phyloP scores from a whole-genome alignment of 2,888 invertebrate genomes.

The Heliothis peltigera region DNA sequence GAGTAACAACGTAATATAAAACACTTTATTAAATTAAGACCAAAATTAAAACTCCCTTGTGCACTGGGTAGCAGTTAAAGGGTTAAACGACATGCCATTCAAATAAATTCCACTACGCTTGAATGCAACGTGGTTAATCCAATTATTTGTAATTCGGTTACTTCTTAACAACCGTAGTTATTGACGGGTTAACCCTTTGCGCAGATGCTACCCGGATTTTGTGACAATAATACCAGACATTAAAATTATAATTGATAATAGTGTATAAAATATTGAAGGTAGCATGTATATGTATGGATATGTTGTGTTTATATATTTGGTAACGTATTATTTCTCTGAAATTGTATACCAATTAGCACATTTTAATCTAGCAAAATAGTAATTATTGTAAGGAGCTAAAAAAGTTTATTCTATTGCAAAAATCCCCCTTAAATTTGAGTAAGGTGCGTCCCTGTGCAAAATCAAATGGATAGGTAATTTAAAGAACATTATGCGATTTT shows the following conservation, averaged over 20 bases:
- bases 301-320: too few relatives aligned
- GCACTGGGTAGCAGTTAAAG: conserved; percentile 64
- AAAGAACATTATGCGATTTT: too few relatives aligned
- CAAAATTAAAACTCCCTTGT: conserved; percentile 62
- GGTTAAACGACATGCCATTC: conserved; percentile 82
- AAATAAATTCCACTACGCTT: conserved; percentile 81
- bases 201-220: conserved; percentile 73
- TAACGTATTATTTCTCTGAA: too few relatives aligned
- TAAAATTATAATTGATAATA: conserved; percentile 43
- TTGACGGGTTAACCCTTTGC: conserved; percentile 80
- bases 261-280: conserved; percentile 5
- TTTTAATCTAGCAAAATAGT: too few relatives aligned
- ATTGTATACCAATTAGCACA: too few relatives aligned
- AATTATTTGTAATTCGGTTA: conserved; percentile 82
- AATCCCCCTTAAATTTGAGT: too few relatives aligned
- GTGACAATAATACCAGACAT: conserved; percentile 46
- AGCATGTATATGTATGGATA: background rate
- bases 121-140: conserved; percentile 76
- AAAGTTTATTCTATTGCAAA: too few relatives aligned
- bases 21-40: conserved; percentile 61
- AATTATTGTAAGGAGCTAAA: too few relatives aligned
- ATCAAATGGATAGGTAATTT: too few relatives aligned
- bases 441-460: too few relatives aligned
- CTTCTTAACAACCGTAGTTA: conserved; percentile 73
- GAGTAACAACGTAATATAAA: conserved; percentile 37